Evolutionary conservation across 2,888 invertebrate species (phyloP), one percentile per base, ranked within the genome.

Genomic region (Aphodius sticticus): DNA sequence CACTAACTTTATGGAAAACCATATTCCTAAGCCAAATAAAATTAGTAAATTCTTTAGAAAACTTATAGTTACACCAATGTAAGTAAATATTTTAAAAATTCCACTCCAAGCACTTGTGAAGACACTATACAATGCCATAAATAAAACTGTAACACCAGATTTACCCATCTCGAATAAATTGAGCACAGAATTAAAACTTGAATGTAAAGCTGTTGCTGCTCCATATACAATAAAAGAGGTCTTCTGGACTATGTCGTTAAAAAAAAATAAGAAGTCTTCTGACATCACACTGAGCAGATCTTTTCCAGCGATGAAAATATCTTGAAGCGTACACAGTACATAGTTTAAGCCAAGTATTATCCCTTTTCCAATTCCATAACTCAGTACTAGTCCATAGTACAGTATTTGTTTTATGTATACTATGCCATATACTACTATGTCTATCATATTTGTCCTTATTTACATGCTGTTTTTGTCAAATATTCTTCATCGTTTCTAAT

Each of bases 21-120:
- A 88, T 37, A 86, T 84, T 76, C 87, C 86, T 6, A 85, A 84
- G 14, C 88, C 88, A 81, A 86, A 84, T 37, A 87, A 78, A 71
- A 87, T 80, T 15, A 86, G 74, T 6, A 86, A 69, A 69, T 85
- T 82, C 82, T 86, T 87, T 6, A 85, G 69, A 37, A 84, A 79
- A 9, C 82, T 76, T 77, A 85, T 81, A 35, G 83, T 69, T 26
- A 82, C 79, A 77, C 81, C 82, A n/a, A 85, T 77, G 70, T 70
- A 80, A 6, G 70, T n/a, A 26, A 81, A 37, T 26, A 81, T 69
- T 77, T 83, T 83, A 12, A 71, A 70, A 69, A 81, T 70, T 5
- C 71, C 76, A n/a, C 26, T 53, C 72, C 80, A 74, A 14, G 81
- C 70, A 14, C 74, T 37, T 12, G n/a, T 35, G n/a, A 35, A 74